These are phyloP conservation scores for Oophaga pumilio DNA, from an alignment of 2,113 vertebrate genomes.

Conservation along the genomic window DNA sequence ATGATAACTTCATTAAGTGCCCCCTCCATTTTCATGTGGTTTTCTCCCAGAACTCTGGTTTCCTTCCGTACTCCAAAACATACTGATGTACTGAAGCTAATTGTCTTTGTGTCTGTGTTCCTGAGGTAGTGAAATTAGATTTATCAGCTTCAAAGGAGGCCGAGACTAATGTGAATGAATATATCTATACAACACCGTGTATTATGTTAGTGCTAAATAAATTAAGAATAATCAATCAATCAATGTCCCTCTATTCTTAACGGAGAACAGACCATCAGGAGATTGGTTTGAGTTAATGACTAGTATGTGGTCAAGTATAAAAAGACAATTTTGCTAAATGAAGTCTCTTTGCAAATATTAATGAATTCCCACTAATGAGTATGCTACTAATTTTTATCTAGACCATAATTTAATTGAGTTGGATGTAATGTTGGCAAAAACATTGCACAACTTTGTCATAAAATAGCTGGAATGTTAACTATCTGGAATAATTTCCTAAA, in stretches of 20 bases:
- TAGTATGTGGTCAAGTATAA: background rate
- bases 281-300: background rate
- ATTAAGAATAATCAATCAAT: constrained; percentile 22
- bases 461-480: background rate
- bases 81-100: background rate
- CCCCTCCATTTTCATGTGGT: constrained; percentile 8
- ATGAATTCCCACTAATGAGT: background rate
- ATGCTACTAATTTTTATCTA: background rate
- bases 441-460: background rate
- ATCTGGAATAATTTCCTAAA: background rate
- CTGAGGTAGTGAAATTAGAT: constrained; percentile 6
- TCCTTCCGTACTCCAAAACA: constrained; percentile 4
- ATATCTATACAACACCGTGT: constrained; percentile 5
- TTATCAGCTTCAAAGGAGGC: constrained; percentile 3
- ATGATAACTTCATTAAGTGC: background rate
- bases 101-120: constrained; percentile 14
- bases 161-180: constrained; percentile 10
- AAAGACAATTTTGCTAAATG: background rate
- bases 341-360: background rate
- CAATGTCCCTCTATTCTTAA: constrained; percentile 2
- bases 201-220: constrained; percentile 16
- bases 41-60: background rate
- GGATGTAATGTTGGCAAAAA: background rate
- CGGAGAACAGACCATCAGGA: constrained; percentile 9
- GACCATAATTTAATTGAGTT: background rate